A percentile compares a stretch with the other conserved stretches of the same genome.
These are phyloP conservation scores for Argyra leucocephala DNA, from an alignment of 2,888 invertebrate species.

Conservation along the genomic window DNA sequence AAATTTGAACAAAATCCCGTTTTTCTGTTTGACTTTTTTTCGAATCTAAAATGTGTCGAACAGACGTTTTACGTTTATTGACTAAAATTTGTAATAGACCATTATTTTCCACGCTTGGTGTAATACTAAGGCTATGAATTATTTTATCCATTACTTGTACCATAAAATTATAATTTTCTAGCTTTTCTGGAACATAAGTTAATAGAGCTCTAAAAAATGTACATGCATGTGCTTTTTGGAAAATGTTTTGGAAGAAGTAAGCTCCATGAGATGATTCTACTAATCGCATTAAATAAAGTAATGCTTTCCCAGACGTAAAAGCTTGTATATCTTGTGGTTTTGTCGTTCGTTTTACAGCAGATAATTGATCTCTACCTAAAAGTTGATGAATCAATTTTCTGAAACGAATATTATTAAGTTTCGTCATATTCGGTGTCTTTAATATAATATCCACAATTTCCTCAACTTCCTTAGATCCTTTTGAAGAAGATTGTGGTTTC, in stretches of 20 bases:
- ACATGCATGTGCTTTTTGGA: slow-evolving; percentile 29
- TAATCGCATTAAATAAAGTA: slow-evolving; percentile 25
- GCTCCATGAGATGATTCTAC: slow-evolving; percentile 25
- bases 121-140: slow-evolving; percentile 22
- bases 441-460: slow-evolving; percentile 28
- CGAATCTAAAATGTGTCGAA: slow-evolving; percentile 22
- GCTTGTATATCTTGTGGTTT: slow-evolving; percentile 20
- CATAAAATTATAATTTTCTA: slow-evolving; percentile 26
- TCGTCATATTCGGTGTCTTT: slow-evolving; percentile 23
- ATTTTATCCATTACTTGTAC: slow-evolving; percentile 27
- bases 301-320: slow-evolving; percentile 23
- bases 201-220: slow-evolving; percentile 34
- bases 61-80: slow-evolving; percentile 25
- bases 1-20: slow-evolving; percentile 25
- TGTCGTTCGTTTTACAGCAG: slow-evolving; percentile 14
- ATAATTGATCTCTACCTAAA: slow-evolving; percentile 21
- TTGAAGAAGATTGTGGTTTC: slow-evolving; percentile 20
- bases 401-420: slow-evolving; percentile 27
- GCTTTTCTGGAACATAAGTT: slow-evolving; percentile 25
- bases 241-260: slow-evolving; percentile 27
- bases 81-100: slow-evolving; percentile 25
- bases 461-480: slow-evolving; percentile 28
- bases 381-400: slow-evolving; percentile 31
- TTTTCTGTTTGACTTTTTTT: slow-evolving; percentile 23
- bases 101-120: slow-evolving; percentile 22